Base-by-base conservation (phyloP, 2,888 invertebrate species). In the Laothoe populi region DNA sequence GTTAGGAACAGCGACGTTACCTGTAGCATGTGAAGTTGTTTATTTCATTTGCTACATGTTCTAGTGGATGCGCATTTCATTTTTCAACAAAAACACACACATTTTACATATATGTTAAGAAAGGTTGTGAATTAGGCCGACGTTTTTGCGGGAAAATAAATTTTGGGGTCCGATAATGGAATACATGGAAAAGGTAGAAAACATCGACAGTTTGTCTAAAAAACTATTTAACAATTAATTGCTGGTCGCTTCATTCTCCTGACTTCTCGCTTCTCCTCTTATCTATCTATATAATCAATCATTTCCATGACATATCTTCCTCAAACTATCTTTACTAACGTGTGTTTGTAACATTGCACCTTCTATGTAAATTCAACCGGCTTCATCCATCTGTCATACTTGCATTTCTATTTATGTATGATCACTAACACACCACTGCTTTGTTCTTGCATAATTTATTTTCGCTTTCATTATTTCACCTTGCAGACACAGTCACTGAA, bases 1-100 rank as follows among this genome's bases (percentile, higher is more conserved):
- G 89, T 81, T 69, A 64, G 66, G 62, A 62, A 68, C 60, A 67
- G 57, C 63, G 61, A 78, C 77, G 83, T 83, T 83, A 82, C 84
- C 67, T 80, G 75, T 80, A 81, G 86, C 86, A 85, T 86, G 83
- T 78, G 70, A 62, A 38, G 24, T 31, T 59, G 64, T 65, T 59
- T 64, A 4, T 68, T 67, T 70, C 69, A 76, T 71, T 70, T 70
- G 72, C 66, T 65, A 68, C 62, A 71, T 64, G 66, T 68, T 69
- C 74, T 74, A 79, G 81, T 86, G 83, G 81, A 85, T 89, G 91
- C 91, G 91, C 91, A 91, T 91, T 91, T 91, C 91, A 91, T 91
- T 91, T 87, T 66, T 70, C 64, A 65, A 71, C 59, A 44, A 38
- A 60, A n/a, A 48, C 38, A 65, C 65, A 64, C 63, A 66, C 69